A percentile compares a stretch with the other conserved stretches of the same genome.
Evolutionary conservation across 2,797 vertebrate species (phyloP).

Genomic region (Emydoidea blandingii): DNA sequence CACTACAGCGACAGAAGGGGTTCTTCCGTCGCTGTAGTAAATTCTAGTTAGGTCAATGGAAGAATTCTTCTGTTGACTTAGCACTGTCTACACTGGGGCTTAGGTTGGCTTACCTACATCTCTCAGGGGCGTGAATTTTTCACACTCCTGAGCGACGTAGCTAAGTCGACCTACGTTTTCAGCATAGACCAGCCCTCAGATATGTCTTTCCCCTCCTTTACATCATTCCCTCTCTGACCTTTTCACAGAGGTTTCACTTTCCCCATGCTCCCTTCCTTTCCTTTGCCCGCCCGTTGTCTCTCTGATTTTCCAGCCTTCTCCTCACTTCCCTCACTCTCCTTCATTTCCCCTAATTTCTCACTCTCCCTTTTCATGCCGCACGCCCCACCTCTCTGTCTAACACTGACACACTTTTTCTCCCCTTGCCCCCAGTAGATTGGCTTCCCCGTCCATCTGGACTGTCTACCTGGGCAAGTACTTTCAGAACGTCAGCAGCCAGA

Average conservation of each 20-base stretch:
- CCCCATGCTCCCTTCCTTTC: neutral
- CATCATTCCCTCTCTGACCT: neutral
- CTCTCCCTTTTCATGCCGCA: neutral
- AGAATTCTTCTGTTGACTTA: no score
- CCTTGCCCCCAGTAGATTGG: conserved; percentile 77
- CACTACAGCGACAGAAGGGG: neutral
- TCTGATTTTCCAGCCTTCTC: neutral
- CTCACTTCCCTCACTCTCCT: neutral
- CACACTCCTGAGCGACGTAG: no score
- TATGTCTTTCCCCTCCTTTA: neutral
- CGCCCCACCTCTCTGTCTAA: neutral
- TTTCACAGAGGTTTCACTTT: neutral
- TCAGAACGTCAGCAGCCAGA: conserved; percentile 81
- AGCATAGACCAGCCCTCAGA: no score
- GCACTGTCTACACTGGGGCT: no score
- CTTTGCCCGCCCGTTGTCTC: neutral
- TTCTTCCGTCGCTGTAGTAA: neutral
- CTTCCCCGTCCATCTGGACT: conserved; percentile 89
- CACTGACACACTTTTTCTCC: neutral
- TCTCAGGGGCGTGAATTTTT: no score
- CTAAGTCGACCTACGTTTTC: no score
- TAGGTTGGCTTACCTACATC: no score
- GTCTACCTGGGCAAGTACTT: conserved; percentile 90
- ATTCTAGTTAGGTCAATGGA: no score
- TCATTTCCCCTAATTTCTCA: neutral